Evolutionary conservation across 2,113 vertebrate genomes (phyloP).

Genomic region (Reinhardtius hippoglossoides): DNA sequence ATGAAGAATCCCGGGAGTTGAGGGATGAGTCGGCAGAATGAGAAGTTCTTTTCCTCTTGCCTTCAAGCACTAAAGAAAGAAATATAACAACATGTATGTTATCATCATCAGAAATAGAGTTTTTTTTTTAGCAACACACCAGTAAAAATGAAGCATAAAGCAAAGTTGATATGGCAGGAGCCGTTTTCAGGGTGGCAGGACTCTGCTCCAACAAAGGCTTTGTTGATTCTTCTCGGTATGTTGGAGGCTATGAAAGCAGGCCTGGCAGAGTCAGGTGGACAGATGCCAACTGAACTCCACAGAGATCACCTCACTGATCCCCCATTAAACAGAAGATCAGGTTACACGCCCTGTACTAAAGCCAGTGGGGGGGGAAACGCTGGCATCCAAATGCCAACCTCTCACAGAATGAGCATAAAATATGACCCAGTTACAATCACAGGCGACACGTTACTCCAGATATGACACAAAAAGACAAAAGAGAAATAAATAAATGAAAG

Average conservation of each 20-base stretch:
- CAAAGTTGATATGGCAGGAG: conserved; percentile 5
- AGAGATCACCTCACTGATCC: conserved; percentile 57
- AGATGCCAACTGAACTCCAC: conserved; percentile 52
- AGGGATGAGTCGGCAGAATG: conserved; percentile 86
- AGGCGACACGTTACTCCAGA: conserved; percentile 11
- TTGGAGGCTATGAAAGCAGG: conserved; percentile 20
- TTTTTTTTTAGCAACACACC: neutral
- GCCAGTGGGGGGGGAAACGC: conserved; percentile 29
- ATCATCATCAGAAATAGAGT: neutral
- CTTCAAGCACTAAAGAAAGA: conserved; percentile 85
- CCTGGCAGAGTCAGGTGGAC: conserved; percentile 45
- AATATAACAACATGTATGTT: neutral
- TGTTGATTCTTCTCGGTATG: conserved; percentile 37
- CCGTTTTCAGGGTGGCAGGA: conserved; percentile 27
- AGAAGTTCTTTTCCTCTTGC: conserved; percentile 86
- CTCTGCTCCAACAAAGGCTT: conserved; percentile 41
- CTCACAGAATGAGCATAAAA: conserved; percentile 35
- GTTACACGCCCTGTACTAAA: conserved; percentile 49
- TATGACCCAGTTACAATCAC: conserved; percentile 43
- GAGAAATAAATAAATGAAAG: neutral
- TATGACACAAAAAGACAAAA: conserved; percentile 6
- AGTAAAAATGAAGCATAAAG: neutral
- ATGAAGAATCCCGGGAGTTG: conserved; percentile 79
- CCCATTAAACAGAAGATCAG: conserved; percentile 61
- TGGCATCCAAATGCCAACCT: conserved; percentile 57